Percentiles rank a stretch among this genome's conserved stretches.
These are phyloP conservation scores for Chesias legatella DNA, from an alignment of 2,888 invertebrate genomes.

Conservation along the genomic window DNA sequence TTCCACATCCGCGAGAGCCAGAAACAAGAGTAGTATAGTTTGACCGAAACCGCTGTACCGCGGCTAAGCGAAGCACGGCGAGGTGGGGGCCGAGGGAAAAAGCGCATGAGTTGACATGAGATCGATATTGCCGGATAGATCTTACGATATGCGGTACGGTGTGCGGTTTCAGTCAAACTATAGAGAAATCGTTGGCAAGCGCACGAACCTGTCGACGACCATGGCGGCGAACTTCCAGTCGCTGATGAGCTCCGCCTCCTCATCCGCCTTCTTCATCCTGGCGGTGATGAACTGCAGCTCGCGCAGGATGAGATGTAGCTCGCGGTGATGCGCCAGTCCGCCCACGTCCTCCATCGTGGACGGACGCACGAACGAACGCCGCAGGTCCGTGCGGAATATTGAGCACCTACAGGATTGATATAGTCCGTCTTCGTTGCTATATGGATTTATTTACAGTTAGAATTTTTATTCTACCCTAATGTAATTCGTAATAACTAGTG, in stretches of 20 bases:
- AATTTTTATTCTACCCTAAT: too few species aligned
- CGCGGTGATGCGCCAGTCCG: constrained; percentile 86
- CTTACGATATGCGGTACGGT: too few species aligned
- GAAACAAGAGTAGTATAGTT: too few species aligned
- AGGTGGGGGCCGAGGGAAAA: too few species aligned
- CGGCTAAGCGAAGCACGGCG: too few species aligned
- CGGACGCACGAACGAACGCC: constrained; percentile 85
- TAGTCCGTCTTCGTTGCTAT: constrained; percentile 21
- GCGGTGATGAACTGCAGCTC: constrained; percentile 97
- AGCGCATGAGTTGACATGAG: too few species aligned
- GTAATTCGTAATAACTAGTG: too few species aligned
- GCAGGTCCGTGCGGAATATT: constrained; percentile 76
- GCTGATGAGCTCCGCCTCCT: constrained; percentile 94
- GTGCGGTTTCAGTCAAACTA: constrained; percentile 8
- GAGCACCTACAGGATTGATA: constrained; percentile 55
- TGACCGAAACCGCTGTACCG: too few species aligned
- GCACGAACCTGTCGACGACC: constrained; percentile 93
- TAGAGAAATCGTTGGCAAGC: too few species aligned
- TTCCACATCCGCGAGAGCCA: too few species aligned
- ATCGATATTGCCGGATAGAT: too few species aligned
- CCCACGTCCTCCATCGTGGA: constrained; percentile 88
- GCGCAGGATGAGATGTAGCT: constrained; percentile 93
- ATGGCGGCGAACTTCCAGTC: constrained; percentile 99
- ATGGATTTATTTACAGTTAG: constrained; percentile 27
- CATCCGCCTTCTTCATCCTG: constrained; percentile 96